phyloP scores from a whole-genome alignment of 2,888 invertebrate species.

The Resseliella maxima region DNA sequence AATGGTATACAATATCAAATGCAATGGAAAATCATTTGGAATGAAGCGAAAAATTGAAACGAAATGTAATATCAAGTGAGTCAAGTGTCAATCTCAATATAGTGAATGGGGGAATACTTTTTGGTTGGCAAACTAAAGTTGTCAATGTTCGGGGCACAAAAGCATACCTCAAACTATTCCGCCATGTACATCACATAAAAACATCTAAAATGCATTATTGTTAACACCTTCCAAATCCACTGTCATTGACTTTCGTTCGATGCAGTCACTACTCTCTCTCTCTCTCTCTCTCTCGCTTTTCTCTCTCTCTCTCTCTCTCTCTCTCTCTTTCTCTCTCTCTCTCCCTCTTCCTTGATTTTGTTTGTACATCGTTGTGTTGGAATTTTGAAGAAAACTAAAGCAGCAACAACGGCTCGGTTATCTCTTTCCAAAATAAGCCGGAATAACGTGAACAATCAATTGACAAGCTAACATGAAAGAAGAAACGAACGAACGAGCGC shows the following conservation, averaged over 20 bases:
- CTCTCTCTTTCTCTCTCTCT: too few relatives aligned
- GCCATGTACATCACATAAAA: background rate
- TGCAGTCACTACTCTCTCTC: background rate
- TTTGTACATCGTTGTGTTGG: background rate
- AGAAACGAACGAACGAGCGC: background rate
- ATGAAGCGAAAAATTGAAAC: background rate
- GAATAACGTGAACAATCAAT: constrained; percentile 35
- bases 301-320: background rate
- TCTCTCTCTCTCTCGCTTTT: background rate
- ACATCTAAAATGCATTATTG: constrained; percentile 53
- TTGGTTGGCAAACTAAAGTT: background rate
- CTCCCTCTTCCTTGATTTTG: too few relatives aligned
- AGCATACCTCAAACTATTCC: constrained; percentile 19
- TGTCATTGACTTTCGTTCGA: background rate
- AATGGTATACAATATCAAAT: too few relatives aligned
- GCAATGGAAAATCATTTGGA: too few relatives aligned
- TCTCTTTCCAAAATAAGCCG: background rate
- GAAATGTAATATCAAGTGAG: background rate
- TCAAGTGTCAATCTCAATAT: background rate
- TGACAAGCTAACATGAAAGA: background rate
- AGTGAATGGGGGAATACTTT: constrained; percentile 2
- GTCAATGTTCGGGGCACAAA: background rate
- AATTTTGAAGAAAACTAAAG: background rate
- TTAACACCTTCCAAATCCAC: constrained; percentile 51
- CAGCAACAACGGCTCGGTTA: background rate